phyloP scores from a whole-genome alignment of 2,888 invertebrate species.

The Aproaerema taeniolella region DNA sequence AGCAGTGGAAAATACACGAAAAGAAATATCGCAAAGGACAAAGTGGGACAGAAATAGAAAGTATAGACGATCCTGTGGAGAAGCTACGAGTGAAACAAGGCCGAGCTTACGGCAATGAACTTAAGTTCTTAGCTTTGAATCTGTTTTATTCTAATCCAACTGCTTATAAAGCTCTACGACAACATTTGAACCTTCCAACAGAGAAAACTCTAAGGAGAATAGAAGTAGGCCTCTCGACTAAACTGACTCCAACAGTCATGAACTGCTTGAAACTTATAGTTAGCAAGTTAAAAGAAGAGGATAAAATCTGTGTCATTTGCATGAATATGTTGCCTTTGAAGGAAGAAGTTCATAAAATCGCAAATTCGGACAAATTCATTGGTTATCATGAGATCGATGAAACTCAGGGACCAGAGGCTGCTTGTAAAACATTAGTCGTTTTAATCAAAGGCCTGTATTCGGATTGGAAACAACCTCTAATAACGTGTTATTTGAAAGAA shows the following conservation, averaged over 20 bases:
- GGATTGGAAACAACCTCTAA: constrained; percentile 8
- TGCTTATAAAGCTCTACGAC: constrained; percentile 9
- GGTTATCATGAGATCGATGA: constrained; percentile 10
- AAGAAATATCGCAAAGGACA: constrained; percentile 7
- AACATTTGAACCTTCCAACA: constrained; percentile 7
- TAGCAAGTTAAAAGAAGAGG: constrained; percentile 7
- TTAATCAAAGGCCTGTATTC: constrained; percentile 4
- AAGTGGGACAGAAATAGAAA: not conserved
- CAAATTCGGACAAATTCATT: constrained; percentile 5
- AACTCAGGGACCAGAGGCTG: constrained; percentile 1
- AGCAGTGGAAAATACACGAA: constrained; percentile 10
- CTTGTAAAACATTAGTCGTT: constrained; percentile 4
- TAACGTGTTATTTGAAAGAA: constrained; percentile 7
- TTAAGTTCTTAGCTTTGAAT: constrained; percentile 8
- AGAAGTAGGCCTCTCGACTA: constrained; percentile 5
- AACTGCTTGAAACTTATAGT: constrained; percentile 5
- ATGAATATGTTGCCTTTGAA: constrained; percentile 6
- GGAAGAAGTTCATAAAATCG: constrained; percentile 8
- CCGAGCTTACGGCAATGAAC: constrained; percentile 5
- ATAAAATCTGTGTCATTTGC: constrained; percentile 3
- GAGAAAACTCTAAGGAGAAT: constrained; percentile 8
- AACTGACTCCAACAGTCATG: constrained; percentile 6
- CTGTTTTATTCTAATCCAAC: constrained; percentile 8
- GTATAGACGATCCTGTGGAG: constrained; percentile 1
- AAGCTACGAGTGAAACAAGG: constrained; percentile 5